phyloP scores from a whole-genome alignment of 2,888 invertebrate genomes.

The Cataglyphis albicans region DNA sequence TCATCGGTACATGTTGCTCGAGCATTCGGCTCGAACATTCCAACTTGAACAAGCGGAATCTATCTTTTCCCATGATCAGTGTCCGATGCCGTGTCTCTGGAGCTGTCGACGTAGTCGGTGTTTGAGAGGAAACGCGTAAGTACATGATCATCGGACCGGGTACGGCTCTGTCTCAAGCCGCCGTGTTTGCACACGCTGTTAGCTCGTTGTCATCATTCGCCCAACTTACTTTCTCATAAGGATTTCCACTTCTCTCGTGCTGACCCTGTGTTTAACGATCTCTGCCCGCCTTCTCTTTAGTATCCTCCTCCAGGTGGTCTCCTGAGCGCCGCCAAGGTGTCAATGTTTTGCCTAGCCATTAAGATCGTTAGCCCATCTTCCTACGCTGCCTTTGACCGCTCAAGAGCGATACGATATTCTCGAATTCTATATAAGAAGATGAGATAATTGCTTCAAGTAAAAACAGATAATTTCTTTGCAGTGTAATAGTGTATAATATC shows the following conservation, averaged over 20 bases:
- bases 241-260: slow-evolving; percentile 76
- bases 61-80: slow-evolving; percentile 76
- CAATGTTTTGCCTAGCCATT: slow-evolving; percentile 84
- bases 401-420: slow-evolving; percentile 45
- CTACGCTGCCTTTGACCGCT: slow-evolving; percentile 51
- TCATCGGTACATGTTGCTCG: slow-evolving; percentile 48
- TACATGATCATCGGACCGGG: slow-evolving; percentile 81
- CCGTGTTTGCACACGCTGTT: slow-evolving; percentile 84
- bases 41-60: slow-evolving; percentile 53
- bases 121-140: slow-evolving; percentile 85
- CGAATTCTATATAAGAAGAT: slow-evolving; percentile 30
- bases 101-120: slow-evolving; percentile 75
- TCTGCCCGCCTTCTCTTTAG: slow-evolving; percentile 69
- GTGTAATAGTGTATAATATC: not conserved
- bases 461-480: not conserved
- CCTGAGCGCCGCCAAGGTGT: slow-evolving; percentile 77
- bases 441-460: slow-evolving; percentile 11
- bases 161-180: slow-evolving; percentile 82
- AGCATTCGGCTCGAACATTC: slow-evolving; percentile 29
- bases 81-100: slow-evolving; percentile 67
- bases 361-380: slow-evolving; percentile 77
- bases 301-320: slow-evolving; percentile 75
- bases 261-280: slow-evolving; percentile 81
- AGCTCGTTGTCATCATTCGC: slow-evolving; percentile 84
- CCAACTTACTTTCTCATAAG: slow-evolving; percentile 83